A percentile compares a stretch with the other conserved stretches of the same genome.
Evolutionary conservation across 1,140 invertebrate species (phyloP).

Genomic region (Trichonephila clavata): DNA sequence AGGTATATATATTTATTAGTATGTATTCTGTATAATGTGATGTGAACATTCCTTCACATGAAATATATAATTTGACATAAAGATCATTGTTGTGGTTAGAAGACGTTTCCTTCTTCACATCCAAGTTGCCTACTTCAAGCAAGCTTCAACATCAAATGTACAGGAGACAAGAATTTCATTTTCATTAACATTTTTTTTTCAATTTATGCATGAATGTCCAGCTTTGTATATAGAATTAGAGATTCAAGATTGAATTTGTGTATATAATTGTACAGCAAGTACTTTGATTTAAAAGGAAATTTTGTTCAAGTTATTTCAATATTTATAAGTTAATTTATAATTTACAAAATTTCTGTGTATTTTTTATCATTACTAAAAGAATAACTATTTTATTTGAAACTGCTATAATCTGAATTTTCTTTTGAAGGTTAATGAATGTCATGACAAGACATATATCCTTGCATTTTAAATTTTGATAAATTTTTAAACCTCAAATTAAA

Average conservation of each 20-base stretch:
- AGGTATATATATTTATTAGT: constrained; percentile 20
- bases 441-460: too few relatives aligned
- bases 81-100: not conserved
- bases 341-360: too few relatives aligned
- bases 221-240: constrained; percentile 25
- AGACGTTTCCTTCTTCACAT: not conserved
- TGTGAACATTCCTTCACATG: constrained; percentile 25
- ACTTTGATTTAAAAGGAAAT: too few relatives aligned
- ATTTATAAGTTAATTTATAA: too few relatives aligned
- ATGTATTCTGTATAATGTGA: constrained; percentile 14
- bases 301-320: too few relatives aligned
- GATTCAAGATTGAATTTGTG: not conserved
- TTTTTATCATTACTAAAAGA: too few relatives aligned
- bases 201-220: not conserved
- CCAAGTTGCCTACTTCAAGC: not conserved
- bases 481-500: too few relatives aligned
- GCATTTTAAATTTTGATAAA: too few relatives aligned
- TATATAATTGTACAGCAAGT: not conserved
- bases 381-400: too few relatives aligned
- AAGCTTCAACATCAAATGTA: not conserved
- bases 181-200: not conserved
- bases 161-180: not conserved
- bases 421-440: too few relatives aligned
- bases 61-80: not conserved
- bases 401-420: too few relatives aligned